Percentiles rank a stretch among this genome's conserved stretches.
Conservation (phyloP, 1,140 invertebrate species). For the Eriosoma lanigerum region DNA sequence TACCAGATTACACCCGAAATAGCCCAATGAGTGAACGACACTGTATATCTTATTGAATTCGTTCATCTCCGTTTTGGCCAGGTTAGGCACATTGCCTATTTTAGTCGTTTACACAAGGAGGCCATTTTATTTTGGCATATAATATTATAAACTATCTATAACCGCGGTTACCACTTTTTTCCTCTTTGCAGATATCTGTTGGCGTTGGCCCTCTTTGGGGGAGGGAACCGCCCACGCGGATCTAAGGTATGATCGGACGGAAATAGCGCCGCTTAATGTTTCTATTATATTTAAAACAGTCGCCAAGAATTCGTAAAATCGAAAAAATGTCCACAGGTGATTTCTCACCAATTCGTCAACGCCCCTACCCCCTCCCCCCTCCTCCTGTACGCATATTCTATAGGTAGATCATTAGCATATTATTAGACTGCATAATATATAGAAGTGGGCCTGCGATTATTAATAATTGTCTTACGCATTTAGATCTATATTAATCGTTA, state of each 20-base stretch:
- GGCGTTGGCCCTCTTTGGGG: neutral
- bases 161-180: slow-evolving; percentile 8
- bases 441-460: too few species aligned
- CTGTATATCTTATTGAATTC: slow-evolving; percentile 39
- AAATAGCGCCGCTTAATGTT: slow-evolving; percentile 31
- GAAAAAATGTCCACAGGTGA: slow-evolving; percentile 31
- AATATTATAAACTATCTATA: slow-evolving; percentile 43
- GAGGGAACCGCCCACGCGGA: slow-evolving; percentile 10
- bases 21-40: slow-evolving; percentile 1
- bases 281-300: neutral
- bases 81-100: slow-evolving; percentile 42
- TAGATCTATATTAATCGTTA: too few species aligned
- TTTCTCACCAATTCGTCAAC: slow-evolving; percentile 29
- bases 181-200: neutral
- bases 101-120: slow-evolving; percentile 44
- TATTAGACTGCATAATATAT: too few species aligned
- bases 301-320: slow-evolving; percentile 41
- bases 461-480: too few species aligned
- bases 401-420: too few species aligned
- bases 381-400: too few species aligned
- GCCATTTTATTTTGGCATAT: slow-evolving; percentile 50
- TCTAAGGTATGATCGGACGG: slow-evolving; percentile 32
- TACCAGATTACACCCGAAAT: slow-evolving; percentile 23
- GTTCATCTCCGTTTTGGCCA: slow-evolving; percentile 39
- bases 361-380: neutral